phyloP scores from a whole-genome alignment of 1,140 invertebrate species.

The Pinna nobilis region DNA sequence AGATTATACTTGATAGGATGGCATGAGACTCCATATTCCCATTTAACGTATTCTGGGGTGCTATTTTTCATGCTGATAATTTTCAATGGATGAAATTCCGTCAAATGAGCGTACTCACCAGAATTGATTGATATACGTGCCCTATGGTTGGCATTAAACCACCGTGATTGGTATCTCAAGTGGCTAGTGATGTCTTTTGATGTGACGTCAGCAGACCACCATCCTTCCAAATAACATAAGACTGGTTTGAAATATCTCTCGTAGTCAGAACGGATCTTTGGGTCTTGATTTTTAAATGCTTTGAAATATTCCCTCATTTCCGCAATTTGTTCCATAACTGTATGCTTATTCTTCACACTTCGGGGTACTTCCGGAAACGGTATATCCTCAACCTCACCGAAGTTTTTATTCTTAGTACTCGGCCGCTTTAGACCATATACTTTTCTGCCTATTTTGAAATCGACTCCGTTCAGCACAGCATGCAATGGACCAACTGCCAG shows the following conservation, averaged over 20 bases:
- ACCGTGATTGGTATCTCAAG: conserved; percentile 57
- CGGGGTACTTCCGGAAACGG: conserved; percentile 58
- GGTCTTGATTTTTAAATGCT: conserved; percentile 52
- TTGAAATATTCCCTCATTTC: conserved; percentile 64
- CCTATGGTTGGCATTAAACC: conserved; percentile 50
- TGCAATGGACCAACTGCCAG: conserved; percentile 48
- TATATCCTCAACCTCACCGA: conserved; percentile 54
- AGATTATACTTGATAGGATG: conserved; percentile 56
- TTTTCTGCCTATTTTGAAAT: conserved; percentile 61
- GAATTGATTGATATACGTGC: conserved; percentile 55
- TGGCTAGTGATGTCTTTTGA: conserved; percentile 46
- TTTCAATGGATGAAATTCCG: conserved; percentile 49
- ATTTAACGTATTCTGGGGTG: conserved; percentile 53
- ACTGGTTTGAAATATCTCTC: conserved; percentile 60
- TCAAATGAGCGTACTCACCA: conserved; percentile 54
- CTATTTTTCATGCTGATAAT: conserved; percentile 49
- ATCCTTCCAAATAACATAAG: conserved; percentile 57
- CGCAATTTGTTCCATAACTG: conserved; percentile 50
- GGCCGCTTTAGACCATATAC: conserved; percentile 58
- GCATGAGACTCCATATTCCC: conserved; percentile 68
- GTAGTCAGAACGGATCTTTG: conserved; percentile 51
- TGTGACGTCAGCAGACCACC: conserved; percentile 45
- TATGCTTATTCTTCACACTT: conserved; percentile 43
- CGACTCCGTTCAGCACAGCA: conserved; percentile 58
- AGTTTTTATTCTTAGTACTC: conserved; percentile 29